Evolutionary conservation across 2,797 vertebrate species (phyloP).

Genomic region (Mormyrus proboscirostris): DNA sequence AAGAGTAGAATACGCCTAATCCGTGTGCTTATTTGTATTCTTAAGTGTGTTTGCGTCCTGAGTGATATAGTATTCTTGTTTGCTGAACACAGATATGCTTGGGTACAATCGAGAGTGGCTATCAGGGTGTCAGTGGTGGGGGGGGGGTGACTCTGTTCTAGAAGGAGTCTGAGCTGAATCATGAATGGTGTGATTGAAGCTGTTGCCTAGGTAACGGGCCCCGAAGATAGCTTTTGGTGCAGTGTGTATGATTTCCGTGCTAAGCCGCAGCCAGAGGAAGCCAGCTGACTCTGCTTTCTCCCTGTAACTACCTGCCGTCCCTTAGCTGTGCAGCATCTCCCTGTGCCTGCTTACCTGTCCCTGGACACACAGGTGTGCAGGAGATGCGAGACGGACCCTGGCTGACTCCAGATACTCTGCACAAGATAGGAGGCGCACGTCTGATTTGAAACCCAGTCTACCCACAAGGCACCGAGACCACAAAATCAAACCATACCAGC

Average conservation of each 20-base stretch:
- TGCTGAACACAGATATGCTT: neutral
- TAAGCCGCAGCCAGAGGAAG: conserved; percentile 16
- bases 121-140: neutral
- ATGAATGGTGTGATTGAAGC: conserved; percentile 30
- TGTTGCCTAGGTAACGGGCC: conserved; percentile 30
- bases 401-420: conserved; percentile 46
- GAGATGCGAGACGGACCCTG: conserved; percentile 24
- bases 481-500: neutral
- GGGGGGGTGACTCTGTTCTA: conserved; percentile 9
- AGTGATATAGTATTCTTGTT: neutral
- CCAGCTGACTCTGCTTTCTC: neutral
- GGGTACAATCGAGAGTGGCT: conserved; percentile 5
- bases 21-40: neutral
- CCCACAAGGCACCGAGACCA: neutral
- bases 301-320: neutral
- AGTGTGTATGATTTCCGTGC: conserved; percentile 25
- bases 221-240: conserved; percentile 30
- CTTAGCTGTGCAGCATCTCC: neutral
- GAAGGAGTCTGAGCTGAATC: conserved; percentile 28
- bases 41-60: neutral
- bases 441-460: conserved; percentile 19
- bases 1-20: neutral
- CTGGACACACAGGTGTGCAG: neutral
- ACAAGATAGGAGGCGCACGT: conserved; percentile 45
- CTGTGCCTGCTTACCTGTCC: neutral